phyloP scores from a whole-genome alignment of 2,113 vertebrate species.

The Megaptera novaeangliae region DNA sequence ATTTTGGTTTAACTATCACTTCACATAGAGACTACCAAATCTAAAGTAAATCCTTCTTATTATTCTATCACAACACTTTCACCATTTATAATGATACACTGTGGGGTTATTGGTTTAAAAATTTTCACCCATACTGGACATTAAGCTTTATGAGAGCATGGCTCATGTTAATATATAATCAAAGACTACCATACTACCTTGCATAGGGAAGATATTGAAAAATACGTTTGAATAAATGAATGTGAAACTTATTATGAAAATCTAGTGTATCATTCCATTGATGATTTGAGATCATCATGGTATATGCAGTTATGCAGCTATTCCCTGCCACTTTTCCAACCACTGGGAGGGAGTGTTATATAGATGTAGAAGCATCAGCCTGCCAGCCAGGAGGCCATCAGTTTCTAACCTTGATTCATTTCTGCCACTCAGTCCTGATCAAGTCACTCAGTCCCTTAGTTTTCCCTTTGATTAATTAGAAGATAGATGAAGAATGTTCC shows the following conservation, averaged over 20 bases:
- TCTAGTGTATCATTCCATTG: neutral
- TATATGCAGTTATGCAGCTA: neutral
- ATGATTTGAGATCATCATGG: neutral
- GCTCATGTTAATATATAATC: neutral
- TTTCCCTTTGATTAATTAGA: neutral
- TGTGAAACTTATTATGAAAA: neutral
- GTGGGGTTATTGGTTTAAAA: neutral
- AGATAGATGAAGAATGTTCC: neutral
- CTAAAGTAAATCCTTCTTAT: neutral
- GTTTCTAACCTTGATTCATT: neutral
- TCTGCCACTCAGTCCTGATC: neutral
- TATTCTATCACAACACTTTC: neutral
- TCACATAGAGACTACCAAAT: neutral
- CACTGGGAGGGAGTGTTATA: neutral
- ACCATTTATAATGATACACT: neutral
- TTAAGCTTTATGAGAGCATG: neutral
- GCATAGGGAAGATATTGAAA: neutral
- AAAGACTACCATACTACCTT: neutral
- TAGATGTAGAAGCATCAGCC: neutral
- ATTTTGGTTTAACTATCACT: neutral
- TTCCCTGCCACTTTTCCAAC: neutral
- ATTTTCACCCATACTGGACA: neutral
- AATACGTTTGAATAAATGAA: neutral
- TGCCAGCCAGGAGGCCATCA: neutral
- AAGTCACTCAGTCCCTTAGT: neutral